phyloP scores from a whole-genome alignment of 2,888 invertebrate genomes.

The Nysson spinosus region DNA sequence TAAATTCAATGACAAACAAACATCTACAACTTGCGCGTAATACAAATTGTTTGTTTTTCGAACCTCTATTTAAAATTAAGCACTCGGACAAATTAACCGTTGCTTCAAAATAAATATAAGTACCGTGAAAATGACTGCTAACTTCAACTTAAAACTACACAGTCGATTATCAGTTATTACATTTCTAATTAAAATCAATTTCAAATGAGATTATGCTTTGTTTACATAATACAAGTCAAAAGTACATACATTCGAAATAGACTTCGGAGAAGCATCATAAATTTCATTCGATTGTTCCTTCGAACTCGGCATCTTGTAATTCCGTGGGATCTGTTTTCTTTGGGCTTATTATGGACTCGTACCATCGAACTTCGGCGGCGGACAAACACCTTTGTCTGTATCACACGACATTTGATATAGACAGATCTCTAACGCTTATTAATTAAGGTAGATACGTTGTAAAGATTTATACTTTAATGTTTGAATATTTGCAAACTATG shows the following conservation, averaged over 20 bases:
- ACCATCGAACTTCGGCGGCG: conserved; percentile 68
- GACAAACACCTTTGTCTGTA: conserved; percentile 66
- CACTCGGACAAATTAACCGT: too few relatives aligned
- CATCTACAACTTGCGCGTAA: too few relatives aligned
- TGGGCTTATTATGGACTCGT: conserved; percentile 65
- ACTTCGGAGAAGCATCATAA: not conserved
- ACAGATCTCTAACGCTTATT: too few relatives aligned
- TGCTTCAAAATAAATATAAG: too few relatives aligned
- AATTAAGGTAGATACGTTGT: too few relatives aligned
- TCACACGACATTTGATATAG: too few relatives aligned
- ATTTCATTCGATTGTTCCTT: conserved; percentile 50
- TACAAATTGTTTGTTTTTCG: too few relatives aligned
- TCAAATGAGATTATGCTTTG: conserved; percentile 27
- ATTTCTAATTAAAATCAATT: conserved; percentile 6
- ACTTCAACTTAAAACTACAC: too few relatives aligned
- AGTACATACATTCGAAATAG: conserved; percentile 19
- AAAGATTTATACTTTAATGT: too few relatives aligned
- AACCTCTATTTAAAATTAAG: too few relatives aligned
- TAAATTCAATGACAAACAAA: conserved; percentile 6
- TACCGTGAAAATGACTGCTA: too few relatives aligned
- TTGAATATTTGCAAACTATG: conserved; percentile 1
- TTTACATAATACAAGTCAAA: conserved; percentile 23
- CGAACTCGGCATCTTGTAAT: conserved; percentile 46
- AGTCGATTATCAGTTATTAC: not conserved
- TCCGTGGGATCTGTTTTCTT: conserved; percentile 40